Evolutionary conservation across 2,888 invertebrate species (phyloP).

Genomic region (Drosophila emarginata): DNA sequence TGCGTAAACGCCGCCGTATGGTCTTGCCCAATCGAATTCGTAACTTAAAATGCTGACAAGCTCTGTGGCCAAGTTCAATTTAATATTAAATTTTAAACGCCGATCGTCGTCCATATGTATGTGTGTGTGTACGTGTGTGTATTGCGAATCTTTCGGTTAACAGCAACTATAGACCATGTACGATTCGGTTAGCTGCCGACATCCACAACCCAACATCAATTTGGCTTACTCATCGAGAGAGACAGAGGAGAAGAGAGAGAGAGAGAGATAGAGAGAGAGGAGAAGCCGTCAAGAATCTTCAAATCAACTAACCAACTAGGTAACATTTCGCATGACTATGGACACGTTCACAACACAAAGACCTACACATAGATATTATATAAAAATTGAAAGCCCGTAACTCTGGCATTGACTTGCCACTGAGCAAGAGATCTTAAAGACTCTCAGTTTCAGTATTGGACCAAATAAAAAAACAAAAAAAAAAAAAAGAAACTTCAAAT

Average conservation of each 20-base stretch:
- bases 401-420: constrained; percentile 65
- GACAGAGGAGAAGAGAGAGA: constrained; percentile 35
- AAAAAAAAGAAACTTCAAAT: constrained; percentile 9
- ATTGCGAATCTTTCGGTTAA: constrained; percentile 7
- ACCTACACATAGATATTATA: constrained; percentile 12
- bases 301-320: constrained; percentile 24
- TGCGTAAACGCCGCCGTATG: constrained; percentile 41
- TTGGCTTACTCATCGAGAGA: constrained; percentile 29
- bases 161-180: constrained; percentile 4
- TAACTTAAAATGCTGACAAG: constrained; percentile 73
- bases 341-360: constrained; percentile 57
- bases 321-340: constrained; percentile 50
- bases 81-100: constrained; percentile 68
- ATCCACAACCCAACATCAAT: neutral
- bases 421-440: neutral
- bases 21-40: constrained; percentile 70
- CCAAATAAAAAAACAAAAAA: neutral
- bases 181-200: constrained; percentile 3
- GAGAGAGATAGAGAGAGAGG: neutral
- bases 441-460: constrained; percentile 6
- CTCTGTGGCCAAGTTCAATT: constrained; percentile 74
- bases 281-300: constrained; percentile 58
- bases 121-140: neutral
- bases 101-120: constrained; percentile 17
- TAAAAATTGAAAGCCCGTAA: constrained; percentile 59